These are phyloP conservation scores for Brenthis ino DNA, from an alignment of 2,888 invertebrate species.

Conservation along the genomic window DNA sequence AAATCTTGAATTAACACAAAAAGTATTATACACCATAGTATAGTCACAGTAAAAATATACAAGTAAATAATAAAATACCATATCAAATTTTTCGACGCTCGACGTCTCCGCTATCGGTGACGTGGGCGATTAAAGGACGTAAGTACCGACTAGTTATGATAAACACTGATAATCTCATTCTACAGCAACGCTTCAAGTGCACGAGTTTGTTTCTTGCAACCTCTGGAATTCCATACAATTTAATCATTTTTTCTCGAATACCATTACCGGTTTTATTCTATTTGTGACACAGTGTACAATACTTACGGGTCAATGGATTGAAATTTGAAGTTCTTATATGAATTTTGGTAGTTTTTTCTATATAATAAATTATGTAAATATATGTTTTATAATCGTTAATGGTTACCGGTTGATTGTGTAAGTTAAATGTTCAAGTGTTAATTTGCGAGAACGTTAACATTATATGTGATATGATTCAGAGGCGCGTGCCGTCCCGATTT, in stretches of 20 bases:
- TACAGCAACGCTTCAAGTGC: conserved; percentile 61
- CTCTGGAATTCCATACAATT: conserved; percentile 45
- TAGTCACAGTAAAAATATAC: not conserved
- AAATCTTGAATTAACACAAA: no score
- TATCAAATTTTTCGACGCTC: conserved; percentile 62
- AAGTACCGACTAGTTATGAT: conserved; percentile 72
- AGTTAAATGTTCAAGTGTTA: conserved; percentile 49
- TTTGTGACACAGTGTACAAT: not conserved
- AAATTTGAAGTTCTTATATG: not conserved
- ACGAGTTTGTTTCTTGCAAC: conserved; percentile 65
- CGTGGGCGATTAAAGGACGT: conserved; percentile 77
- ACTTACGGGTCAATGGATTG: not conserved
- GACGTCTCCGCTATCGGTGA: conserved; percentile 65
- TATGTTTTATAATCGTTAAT: conserved; percentile 4
- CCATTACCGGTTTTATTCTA: not conserved
- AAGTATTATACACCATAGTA: no score
- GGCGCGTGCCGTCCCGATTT: conserved; percentile 51
- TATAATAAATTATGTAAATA: conserved; percentile 41
- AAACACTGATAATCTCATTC: conserved; percentile 78
- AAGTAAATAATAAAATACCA: conserved; percentile 35
- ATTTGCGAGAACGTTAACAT: conserved; percentile 60
- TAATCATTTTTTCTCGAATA: conserved; percentile 19
- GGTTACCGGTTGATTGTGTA: not conserved
- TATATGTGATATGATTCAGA: conserved; percentile 69
- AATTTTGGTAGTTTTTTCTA: not conserved